Evolutionary conservation across 2,113 vertebrate species (phyloP).

Genomic region (Rhineura floridana): DNA sequence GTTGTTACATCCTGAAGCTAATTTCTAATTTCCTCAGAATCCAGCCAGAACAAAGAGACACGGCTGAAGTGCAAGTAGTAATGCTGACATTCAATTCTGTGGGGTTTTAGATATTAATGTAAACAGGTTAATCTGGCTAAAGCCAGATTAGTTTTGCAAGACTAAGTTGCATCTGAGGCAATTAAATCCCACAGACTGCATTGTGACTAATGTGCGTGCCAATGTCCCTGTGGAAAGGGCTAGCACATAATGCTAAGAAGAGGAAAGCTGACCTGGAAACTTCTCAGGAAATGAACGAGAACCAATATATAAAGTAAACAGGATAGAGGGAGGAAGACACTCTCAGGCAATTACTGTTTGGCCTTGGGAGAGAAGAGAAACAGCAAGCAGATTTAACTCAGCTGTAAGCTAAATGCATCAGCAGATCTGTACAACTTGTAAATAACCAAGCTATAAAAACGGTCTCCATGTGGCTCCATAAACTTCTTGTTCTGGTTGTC

Average conservation of each 20-base stretch:
- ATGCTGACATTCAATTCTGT: slow-evolving; percentile 40
- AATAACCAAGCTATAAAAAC: neutral
- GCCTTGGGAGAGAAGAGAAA: neutral
- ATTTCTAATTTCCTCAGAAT: slow-evolving; percentile 56
- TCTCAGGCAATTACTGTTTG: neutral
- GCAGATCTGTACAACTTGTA: neutral
- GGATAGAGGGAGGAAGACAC: neutral
- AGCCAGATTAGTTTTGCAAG: slow-evolving; percentile 57
- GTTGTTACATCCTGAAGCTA: slow-evolving; percentile 46
- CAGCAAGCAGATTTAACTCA: neutral
- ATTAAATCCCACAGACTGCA: slow-evolving; percentile 41
- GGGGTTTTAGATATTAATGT: slow-evolving; percentile 57
- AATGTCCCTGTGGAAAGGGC: neutral
- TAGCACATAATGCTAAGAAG: slow-evolving; percentile 26
- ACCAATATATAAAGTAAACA: slow-evolving; percentile 23
- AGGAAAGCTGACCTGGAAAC: slow-evolving; percentile 6
- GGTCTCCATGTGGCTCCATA: neutral
- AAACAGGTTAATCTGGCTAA: slow-evolving; percentile 65
- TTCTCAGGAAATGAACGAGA: slow-evolving; percentile 26
- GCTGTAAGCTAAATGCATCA: neutral
- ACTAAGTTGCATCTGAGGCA: slow-evolving; percentile 44
- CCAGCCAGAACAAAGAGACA: slow-evolving; percentile 57
- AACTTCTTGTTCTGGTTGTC: neutral
- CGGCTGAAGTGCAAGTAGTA: slow-evolving; percentile 49
- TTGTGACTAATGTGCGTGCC: slow-evolving; percentile 1